phyloP scores from a whole-genome alignment of 2,888 invertebrate genomes.

The Catocala sponsa region DNA sequence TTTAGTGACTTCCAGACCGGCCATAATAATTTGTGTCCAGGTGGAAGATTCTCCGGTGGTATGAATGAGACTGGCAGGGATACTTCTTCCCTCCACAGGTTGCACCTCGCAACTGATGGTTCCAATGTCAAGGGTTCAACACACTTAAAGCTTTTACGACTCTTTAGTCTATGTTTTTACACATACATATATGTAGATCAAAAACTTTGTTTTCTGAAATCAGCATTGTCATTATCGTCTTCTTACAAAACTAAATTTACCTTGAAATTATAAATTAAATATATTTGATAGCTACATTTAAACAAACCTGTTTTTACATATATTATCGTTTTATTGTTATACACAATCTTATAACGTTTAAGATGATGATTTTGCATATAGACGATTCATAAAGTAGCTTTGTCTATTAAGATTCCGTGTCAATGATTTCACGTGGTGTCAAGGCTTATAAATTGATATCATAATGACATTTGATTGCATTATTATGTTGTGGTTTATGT shows the following conservation, averaged over 20 bases:
- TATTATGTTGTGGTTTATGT: constrained; percentile 9
- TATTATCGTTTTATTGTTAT: constrained; percentile 9
- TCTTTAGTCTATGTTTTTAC: too few species aligned
- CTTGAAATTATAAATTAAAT: background rate
- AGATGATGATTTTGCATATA: constrained; percentile 15
- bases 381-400: constrained; percentile 8
- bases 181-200: too few species aligned
- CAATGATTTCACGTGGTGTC: constrained; percentile 23
- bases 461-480: constrained; percentile 16
- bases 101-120: too few species aligned
- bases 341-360: constrained; percentile 8
- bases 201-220: too few species aligned
- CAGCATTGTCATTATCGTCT: too few species aligned
- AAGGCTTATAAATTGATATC: constrained; percentile 18
- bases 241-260: background rate
- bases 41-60: too few species aligned
- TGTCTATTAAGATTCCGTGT: constrained; percentile 15
- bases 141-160: too few species aligned
- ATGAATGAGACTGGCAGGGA: too few species aligned
- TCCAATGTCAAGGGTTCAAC: too few species aligned
- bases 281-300: background rate
- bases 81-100: too few species aligned
- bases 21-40: too few species aligned
- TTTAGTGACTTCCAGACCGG: too few species aligned
- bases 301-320: background rate